These are phyloP conservation scores for Limosa lapponica DNA, from an alignment of 2,797 vertebrate species.

Conservation along the genomic window DNA sequence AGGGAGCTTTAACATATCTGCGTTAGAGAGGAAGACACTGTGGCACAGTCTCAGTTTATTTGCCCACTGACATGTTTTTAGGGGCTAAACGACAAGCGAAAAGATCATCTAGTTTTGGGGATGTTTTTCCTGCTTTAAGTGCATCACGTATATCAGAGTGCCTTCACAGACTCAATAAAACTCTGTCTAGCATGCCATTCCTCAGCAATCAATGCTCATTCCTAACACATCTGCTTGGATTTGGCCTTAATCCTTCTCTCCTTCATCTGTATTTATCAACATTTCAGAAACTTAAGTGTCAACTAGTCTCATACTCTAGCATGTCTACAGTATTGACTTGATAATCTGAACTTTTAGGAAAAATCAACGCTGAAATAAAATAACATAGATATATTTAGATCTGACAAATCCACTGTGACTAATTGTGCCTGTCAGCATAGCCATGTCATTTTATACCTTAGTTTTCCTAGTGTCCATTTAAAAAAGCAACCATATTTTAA, in stretches of 20 bases:
- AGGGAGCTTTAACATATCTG: not conserved
- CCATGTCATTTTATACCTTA: not conserved
- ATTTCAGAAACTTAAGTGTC: not conserved
- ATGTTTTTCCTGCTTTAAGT: not conserved
- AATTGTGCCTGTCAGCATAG: not conserved
- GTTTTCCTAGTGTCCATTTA: not conserved
- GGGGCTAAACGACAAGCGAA: not conserved
- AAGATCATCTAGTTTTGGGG: not conserved
- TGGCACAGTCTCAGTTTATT: conserved; percentile 11
- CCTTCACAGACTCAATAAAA: not conserved
- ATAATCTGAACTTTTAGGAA: not conserved
- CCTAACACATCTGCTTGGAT: not conserved
- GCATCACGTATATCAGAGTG: not conserved
- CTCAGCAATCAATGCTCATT: not conserved
- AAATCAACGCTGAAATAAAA: not conserved
- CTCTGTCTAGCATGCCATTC: not conserved
- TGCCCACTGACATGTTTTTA: not conserved
- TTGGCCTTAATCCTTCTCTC: not conserved
- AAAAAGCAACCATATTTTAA: not conserved
- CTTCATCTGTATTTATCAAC: not conserved
- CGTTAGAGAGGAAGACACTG: not conserved
- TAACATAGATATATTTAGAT: not conserved
- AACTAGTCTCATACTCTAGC: not conserved
- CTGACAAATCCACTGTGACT: not conserved
- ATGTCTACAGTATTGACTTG: not conserved